Base-by-base conservation (phyloP, 2,888 invertebrate species). In the Acheta domesticus region DNA sequence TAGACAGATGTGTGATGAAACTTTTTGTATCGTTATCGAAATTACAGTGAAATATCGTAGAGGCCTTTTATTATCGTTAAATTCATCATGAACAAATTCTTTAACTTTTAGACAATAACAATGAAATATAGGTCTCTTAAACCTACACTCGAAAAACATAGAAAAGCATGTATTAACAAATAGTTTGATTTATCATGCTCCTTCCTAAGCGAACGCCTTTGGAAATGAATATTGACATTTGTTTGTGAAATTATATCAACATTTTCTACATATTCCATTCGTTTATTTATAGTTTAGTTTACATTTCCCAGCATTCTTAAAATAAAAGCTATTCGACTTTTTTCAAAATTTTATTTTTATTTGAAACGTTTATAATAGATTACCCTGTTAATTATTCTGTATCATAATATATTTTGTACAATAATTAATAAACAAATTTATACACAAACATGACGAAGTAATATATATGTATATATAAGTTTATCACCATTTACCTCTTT, bases 311-410 rank as follows among this genome's bases (percentile, higher is more conserved):
- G 62, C 62, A 62, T 62, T 62, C 62, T 62, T 62, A 62, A 62
- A 62, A 62, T 62, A 62, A 62, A 62, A 62, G 16, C 62, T 62
- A 62, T 19, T 19, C 14, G 14, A 62, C 62, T 62, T 62, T 62
- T 62, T 62, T 62, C 62, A 62, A 62, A 62, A 62, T 62, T 62
- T 62, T 62, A 62, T 62, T 62, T 62, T 62, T 62, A 62, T 62
- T 62, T 62, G 36, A 62, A 62, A 62, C 62, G 62, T 62, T 62
- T 62, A 62, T 62, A n/a, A 62, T 62, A 62, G 62, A 62, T 62
- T 62, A 62, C 62, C 62, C 62, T 62, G 62, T 62, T 62, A 62
- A 62, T 62, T 62, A 62, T 62, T 62, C 62, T 62, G 62, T 62
- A 62, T 62, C 62, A 62, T 62, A 62, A 62, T 62, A 62, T 62